A percentile compares a stretch with the other conserved stretches of the same genome.
Conservation (phyloP, 23 tunicate genomes). For the Ascidia mentula region DNA sequence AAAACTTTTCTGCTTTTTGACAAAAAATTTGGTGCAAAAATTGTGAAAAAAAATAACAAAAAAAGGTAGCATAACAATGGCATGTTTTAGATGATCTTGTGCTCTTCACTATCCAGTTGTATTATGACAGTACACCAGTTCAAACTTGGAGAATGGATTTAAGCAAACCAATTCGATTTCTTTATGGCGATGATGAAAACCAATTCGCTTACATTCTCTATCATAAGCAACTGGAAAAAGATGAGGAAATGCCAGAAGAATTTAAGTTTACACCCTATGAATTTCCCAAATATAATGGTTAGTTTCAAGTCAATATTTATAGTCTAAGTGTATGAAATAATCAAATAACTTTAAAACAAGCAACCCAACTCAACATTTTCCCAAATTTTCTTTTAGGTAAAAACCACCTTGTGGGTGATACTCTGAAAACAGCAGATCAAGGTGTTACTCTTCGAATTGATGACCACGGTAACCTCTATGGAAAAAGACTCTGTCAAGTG, state of each 20-base stretch:
- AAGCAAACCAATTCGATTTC: neutral
- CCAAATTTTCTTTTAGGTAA: neutral
- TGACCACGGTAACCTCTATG: neutral
- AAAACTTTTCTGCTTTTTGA: too few relatives aligned
- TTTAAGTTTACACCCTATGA: neutral
- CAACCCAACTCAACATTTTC: neutral
- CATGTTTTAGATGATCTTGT: neutral
- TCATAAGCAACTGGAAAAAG: neutral
- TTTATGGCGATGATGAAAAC: neutral
- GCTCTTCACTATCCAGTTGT: neutral
- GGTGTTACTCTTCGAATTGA: neutral
- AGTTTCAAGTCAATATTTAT: neutral
- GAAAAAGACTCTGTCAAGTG: slow-evolving; percentile 31
- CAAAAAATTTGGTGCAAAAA: too few relatives aligned
- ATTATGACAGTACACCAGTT: neutral
- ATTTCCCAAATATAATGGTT: neutral
- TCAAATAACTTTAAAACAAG: neutral
- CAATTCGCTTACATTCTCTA: neutral
- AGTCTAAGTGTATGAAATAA: neutral
- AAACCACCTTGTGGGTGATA: neutral
- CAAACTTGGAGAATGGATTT: neutral
- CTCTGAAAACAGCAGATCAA: neutral
- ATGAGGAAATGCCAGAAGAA: neutral
- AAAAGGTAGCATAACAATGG: too few relatives aligned
- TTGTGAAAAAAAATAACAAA: too few relatives aligned